phyloP scores from a whole-genome alignment of 2,797 vertebrate genomes.

The Mormyrus proboscirostris region DNA sequence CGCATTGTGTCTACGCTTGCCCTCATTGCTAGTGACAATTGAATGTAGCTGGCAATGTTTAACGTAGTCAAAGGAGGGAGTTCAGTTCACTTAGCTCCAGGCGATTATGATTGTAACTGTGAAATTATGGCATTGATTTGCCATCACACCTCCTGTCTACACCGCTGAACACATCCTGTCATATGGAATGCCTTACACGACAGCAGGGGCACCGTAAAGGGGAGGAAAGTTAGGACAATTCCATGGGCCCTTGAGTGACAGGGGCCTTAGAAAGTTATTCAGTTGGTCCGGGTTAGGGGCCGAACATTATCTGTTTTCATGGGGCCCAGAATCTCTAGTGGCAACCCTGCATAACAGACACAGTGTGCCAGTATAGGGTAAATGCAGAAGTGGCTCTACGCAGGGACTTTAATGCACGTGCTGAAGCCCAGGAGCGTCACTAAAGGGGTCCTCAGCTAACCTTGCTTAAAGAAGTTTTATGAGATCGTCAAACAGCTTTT shows the following conservation, averaged over 20 bases:
- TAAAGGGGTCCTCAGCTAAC: neutral
- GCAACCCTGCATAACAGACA: neutral
- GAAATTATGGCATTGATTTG: neutral
- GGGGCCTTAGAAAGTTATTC: neutral
- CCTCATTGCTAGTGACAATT: slow-evolving; percentile 16
- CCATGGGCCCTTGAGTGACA: neutral
- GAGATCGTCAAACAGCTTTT: neutral
- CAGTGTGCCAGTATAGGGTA: neutral
- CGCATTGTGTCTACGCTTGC: neutral
- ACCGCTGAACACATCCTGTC: neutral
- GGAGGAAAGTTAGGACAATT: neutral
- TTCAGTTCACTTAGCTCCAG: neutral
- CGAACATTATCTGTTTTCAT: neutral
- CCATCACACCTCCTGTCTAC: neutral
- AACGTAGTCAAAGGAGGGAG: neutral
- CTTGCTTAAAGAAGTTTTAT: neutral
- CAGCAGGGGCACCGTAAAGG: neutral
- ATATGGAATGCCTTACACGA: neutral
- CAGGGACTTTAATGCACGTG: neutral
- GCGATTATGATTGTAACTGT: slow-evolving; percentile 1
- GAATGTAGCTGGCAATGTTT: slow-evolving; percentile 33
- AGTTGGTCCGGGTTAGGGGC: neutral
- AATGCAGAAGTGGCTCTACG: neutral
- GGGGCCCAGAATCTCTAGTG: neutral
- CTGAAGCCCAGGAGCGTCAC: neutral